phyloP scores from a whole-genome alignment of 1,140 invertebrate genomes.

The Caenorhabditis remanei region DNA sequence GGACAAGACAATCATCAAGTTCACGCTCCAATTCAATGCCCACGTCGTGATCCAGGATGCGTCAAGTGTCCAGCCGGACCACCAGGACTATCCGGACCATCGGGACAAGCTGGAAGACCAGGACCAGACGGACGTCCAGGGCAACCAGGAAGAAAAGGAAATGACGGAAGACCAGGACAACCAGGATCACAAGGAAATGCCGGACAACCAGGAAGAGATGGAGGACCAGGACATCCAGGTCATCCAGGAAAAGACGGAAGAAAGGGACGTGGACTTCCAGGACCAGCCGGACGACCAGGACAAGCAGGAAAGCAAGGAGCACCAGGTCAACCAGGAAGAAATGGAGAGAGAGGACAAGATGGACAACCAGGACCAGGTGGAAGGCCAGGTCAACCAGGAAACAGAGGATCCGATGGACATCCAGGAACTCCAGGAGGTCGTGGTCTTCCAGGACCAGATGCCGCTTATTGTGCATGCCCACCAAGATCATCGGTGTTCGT shows the following conservation, averaged over 20 bases:
- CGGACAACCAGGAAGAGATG: conserved; percentile 57
- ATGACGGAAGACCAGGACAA: conserved; percentile 58
- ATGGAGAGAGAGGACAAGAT: conserved; percentile 55
- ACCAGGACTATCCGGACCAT: conserved; percentile 52
- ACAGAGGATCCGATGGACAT: conserved; percentile 59
- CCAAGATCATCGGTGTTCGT: conserved; percentile 60
- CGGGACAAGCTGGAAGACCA: conserved; percentile 53
- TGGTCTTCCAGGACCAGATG: conserved; percentile 57
- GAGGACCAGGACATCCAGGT: conserved; percentile 56
- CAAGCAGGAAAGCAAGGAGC: conserved; percentile 58
- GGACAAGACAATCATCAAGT: conserved; percentile 52
- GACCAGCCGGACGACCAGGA: conserved; percentile 56
- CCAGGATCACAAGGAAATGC: conserved; percentile 55
- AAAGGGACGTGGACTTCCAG: conserved; percentile 53
- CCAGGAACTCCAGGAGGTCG: conserved; percentile 56
- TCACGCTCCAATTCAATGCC: conserved; percentile 36
- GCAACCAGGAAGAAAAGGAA: conserved; percentile 57
- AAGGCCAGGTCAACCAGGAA: conserved; percentile 55
- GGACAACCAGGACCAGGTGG: conserved; percentile 57
- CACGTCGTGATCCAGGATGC: conserved; percentile 35
- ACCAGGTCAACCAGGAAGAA: conserved; percentile 50
- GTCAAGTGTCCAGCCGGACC: conserved; percentile 57
- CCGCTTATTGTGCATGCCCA: conserved; percentile 60
- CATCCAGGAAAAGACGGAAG: conserved; percentile 57
- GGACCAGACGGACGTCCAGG: conserved; percentile 61